A percentile compares a stretch with the other conserved stretches of the same genome.
phyloP scores from a whole-genome alignment of 2,113 vertebrate species.

The Lichenostomus cassidix region DNA sequence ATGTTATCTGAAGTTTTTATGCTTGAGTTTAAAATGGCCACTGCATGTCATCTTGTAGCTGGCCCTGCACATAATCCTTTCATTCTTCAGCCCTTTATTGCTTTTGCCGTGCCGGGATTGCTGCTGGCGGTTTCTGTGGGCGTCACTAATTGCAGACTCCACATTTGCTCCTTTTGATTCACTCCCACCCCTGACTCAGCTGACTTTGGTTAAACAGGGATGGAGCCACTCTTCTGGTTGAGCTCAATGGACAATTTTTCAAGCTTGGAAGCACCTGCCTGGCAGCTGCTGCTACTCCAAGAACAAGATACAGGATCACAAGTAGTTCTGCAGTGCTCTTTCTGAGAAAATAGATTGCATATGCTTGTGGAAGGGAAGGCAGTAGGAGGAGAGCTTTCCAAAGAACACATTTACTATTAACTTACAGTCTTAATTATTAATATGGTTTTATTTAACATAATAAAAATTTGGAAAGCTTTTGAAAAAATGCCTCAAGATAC shows the following conservation, averaged over 20 bases:
- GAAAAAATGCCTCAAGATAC: neutral
- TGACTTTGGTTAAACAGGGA: neutral
- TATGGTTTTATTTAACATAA: neutral
- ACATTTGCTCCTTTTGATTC: neutral
- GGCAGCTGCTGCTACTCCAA: neutral
- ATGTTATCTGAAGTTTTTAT: neutral
- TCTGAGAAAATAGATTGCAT: neutral
- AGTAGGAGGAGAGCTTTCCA: neutral
- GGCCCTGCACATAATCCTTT: neutral
- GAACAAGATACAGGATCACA: neutral
- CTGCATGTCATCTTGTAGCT: neutral
- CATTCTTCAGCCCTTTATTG: neutral
- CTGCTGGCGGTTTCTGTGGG: neutral
- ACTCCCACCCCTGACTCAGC: neutral
- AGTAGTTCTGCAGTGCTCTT: neutral
- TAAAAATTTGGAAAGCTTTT: conserved; percentile 40
- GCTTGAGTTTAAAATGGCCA: neutral
- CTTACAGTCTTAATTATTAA: neutral
- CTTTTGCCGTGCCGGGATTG: neutral
- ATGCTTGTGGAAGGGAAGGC: neutral
- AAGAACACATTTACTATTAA: neutral
- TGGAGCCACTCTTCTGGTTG: neutral
- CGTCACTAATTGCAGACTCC: neutral
- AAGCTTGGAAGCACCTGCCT: neutral
- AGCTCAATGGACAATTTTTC: neutral